Percentiles rank a stretch among this genome's conserved stretches.
These are phyloP conservation scores for Sinhomidia bicolor DNA, from an alignment of 2,888 invertebrate genomes.

Conservation along the genomic window DNA sequence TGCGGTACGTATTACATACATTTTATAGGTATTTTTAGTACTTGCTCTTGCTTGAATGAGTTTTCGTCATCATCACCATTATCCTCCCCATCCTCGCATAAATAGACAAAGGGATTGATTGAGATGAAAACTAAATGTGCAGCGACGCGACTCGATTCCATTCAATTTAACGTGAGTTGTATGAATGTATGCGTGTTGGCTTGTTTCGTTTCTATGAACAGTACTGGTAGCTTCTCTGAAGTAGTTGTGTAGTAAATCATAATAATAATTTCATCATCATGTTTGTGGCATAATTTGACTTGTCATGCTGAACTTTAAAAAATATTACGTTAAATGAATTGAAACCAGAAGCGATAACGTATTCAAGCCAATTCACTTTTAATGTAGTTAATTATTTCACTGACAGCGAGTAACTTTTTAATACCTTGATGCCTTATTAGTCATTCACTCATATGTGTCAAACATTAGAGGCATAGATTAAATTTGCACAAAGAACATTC, in stretches of 20 bases:
- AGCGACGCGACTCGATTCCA: background rate
- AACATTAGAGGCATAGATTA: background rate
- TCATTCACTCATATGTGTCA: background rate
- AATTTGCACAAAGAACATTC: background rate
- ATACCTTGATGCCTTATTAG: constrained; percentile 5
- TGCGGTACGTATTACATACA: background rate
- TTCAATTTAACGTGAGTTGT: background rate
- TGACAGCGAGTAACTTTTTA: background rate
- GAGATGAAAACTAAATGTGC: background rate
- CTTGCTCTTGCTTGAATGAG: background rate
- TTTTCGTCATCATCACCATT: background rate
- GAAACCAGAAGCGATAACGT: background rate
- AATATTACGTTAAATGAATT: background rate
- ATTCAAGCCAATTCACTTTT: background rate
- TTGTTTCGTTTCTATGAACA: too few species aligned
- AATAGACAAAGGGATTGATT: background rate
- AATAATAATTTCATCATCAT: too few species aligned
- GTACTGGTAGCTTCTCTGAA: too few species aligned
- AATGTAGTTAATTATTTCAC: background rate
- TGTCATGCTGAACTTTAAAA: background rate
- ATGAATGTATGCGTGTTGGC: too few species aligned
- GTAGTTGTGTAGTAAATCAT: too few species aligned
- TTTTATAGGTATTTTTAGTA: background rate
- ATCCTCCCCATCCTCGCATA: background rate
- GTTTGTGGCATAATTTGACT: too few species aligned